A percentile compares a stretch with the other conserved stretches of the same genome.
phyloP scores from a whole-genome alignment of 37 sponge, comb jelly and placozoan species.

The Beroe forskalii region DNA sequence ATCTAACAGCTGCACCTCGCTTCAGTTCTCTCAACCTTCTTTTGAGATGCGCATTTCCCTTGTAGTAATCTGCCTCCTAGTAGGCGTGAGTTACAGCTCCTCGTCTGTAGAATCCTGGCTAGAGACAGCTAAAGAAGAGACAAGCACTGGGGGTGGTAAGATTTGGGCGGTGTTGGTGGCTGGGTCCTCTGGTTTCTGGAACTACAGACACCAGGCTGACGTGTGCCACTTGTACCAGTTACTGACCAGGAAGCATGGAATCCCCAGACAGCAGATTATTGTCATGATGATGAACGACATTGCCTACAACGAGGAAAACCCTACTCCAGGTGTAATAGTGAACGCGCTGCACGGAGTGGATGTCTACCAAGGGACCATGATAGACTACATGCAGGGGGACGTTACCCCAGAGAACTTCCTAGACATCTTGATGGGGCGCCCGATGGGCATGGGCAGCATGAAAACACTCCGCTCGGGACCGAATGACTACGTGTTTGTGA shows the following conservation, averaged over 20 bases:
- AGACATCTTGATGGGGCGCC: conserved; percentile 69
- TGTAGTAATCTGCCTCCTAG: too few relatives aligned
- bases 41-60: too few relatives aligned
- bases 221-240: conserved; percentile 81
- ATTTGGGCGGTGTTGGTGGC: conserved; percentile 81
- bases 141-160: too few relatives aligned
- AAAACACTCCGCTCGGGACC: conserved; percentile 66
- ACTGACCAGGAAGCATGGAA: conserved; percentile 69
- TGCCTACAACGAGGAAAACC: conserved; percentile 70
- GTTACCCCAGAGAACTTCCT: conserved; percentile 78
- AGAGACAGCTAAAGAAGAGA: too few relatives aligned
- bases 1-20: too few relatives aligned
- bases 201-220: conserved; percentile 85
- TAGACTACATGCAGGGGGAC: conserved; percentile 74
- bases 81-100: too few relatives aligned
- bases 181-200: conserved; percentile 70
- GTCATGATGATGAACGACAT: conserved; percentile 82
- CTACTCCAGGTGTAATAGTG: background rate
- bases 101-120: too few relatives aligned
- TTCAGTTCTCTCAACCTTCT: too few relatives aligned
- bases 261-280: conserved; percentile 72
- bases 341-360: conserved; percentile 50
- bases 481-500: conserved; percentile 74
- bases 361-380: conserved; percentile 73
- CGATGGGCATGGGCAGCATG: conserved; percentile 63